These are phyloP conservation scores for Pyrrhia umbra DNA, from an alignment of 2,888 invertebrate species.

Conservation along the genomic window DNA sequence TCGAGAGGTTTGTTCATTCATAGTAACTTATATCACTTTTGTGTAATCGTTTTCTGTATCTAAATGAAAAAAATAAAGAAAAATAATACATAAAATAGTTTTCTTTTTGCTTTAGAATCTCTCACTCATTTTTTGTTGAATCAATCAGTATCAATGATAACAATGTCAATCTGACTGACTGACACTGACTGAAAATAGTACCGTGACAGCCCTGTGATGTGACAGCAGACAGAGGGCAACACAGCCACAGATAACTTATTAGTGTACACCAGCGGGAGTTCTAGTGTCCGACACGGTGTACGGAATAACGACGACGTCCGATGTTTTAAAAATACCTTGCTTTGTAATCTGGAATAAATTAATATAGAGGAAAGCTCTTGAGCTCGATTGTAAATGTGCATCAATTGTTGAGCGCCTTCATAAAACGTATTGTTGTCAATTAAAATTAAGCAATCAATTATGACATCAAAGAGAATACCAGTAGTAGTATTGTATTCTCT, in stretches of 20 bases:
- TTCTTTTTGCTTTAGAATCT: not conserved
- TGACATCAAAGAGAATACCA: too few relatives aligned
- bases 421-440: too few relatives aligned
- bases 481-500: not conserved
- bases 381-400: too few relatives aligned
- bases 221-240: not conserved
- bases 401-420: too few relatives aligned
- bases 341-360: too few relatives aligned
- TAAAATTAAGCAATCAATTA: not conserved
- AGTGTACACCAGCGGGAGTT: too few relatives aligned
- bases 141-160: not conserved
- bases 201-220: too few relatives aligned
- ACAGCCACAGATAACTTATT: too few relatives aligned
- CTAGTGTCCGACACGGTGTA: too few relatives aligned
- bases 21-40: slow-evolving; percentile 67
- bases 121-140: slow-evolving; percentile 31
- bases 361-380: too few relatives aligned
- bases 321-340: too few relatives aligned
- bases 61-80: slow-evolving; percentile 38
- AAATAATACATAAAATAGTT: slow-evolving; percentile 1
- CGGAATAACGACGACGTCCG: too few relatives aligned
- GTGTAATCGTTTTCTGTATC: slow-evolving; percentile 7
- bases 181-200: not conserved
- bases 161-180: not conserved
- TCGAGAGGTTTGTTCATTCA: slow-evolving; percentile 76